These are phyloP conservation scores for Pinctada fucata DNA, from an alignment of 2,888 invertebrate genomes.

Conservation along the genomic window DNA sequence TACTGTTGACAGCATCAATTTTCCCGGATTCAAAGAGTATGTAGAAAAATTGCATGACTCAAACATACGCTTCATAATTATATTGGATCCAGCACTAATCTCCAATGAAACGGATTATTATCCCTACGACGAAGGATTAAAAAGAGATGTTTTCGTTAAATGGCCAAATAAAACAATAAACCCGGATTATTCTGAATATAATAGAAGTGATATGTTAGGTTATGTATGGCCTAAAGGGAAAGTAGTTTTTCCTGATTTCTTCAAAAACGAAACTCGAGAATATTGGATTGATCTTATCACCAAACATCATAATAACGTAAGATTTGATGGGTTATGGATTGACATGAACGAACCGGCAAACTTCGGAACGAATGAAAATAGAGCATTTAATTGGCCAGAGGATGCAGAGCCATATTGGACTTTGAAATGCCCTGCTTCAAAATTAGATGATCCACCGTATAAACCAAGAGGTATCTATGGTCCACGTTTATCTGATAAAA, in stretches of 20 bases:
- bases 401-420: slow-evolving; percentile 70
- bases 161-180: slow-evolving; percentile 64
- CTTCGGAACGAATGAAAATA: slow-evolving; percentile 74
- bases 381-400: slow-evolving; percentile 74
- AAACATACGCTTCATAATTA: slow-evolving; percentile 68
- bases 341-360: slow-evolving; percentile 78
- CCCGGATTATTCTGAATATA: slow-evolving; percentile 51
- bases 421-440: slow-evolving; percentile 66
- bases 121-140: slow-evolving; percentile 64
- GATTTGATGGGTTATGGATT: slow-evolving; percentile 75
- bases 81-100: slow-evolving; percentile 68
- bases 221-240: slow-evolving; percentile 74
- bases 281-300: slow-evolving; percentile 69
- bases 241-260: slow-evolving; percentile 72
- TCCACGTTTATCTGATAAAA: slow-evolving; percentile 67
- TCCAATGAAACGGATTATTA: slow-evolving; percentile 60
- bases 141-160: slow-evolving; percentile 65
- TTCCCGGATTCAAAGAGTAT: slow-evolving; percentile 62
- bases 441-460: slow-evolving; percentile 70
- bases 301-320: slow-evolving; percentile 54
- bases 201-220: slow-evolving; percentile 63
- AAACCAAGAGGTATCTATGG: slow-evolving; percentile 55
- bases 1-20: slow-evolving; percentile 61
- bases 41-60: slow-evolving; percentile 55
- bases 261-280: slow-evolving; percentile 57